Conservation (phyloP, 2,888 invertebrate species). For the Leptinotarsa tumamoca region DNA sequence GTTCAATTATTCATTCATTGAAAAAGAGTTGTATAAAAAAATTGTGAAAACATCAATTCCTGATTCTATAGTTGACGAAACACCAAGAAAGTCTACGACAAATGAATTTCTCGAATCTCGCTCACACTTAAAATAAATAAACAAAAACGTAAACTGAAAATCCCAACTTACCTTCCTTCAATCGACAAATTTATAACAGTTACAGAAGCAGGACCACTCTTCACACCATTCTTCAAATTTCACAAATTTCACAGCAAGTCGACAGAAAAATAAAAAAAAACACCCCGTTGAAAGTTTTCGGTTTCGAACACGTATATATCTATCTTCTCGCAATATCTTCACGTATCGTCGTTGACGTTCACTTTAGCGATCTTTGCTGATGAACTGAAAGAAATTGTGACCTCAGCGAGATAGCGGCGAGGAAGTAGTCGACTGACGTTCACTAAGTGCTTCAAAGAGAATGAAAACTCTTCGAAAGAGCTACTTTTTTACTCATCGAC, state of each 20-base stretch:
- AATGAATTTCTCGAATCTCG: too few relatives aligned
- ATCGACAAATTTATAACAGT: not conserved
- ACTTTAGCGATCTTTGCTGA: conserved; percentile 22
- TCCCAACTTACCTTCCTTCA: not conserved
- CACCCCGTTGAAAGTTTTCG: not conserved
- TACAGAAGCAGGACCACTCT: not conserved
- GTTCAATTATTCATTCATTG: too few relatives aligned
- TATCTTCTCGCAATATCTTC: conserved; percentile 7
- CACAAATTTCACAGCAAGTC: not conserved
- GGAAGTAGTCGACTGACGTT: conserved; percentile 34
- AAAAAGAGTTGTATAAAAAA: too few relatives aligned
- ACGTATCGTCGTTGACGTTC: conserved; percentile 9
- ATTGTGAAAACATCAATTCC: too few relatives aligned
- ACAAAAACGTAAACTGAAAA: not conserved
- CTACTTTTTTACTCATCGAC: conserved; percentile 22
- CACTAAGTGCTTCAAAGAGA: conserved; percentile 33
- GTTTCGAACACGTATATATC: not conserved
- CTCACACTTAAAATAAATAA: too few relatives aligned
- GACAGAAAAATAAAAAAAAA: not conserved
- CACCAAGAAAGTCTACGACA: too few relatives aligned
- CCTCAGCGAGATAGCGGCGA: conserved; percentile 25
- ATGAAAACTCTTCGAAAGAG: conserved; percentile 29
- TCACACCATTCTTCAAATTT: conserved; percentile 13
- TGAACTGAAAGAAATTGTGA: conserved; percentile 36
- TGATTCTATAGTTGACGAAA: too few relatives aligned